These are phyloP conservation scores for Troides aeacus DNA, from an alignment of 2,888 invertebrate genomes.

Conservation along the genomic window DNA sequence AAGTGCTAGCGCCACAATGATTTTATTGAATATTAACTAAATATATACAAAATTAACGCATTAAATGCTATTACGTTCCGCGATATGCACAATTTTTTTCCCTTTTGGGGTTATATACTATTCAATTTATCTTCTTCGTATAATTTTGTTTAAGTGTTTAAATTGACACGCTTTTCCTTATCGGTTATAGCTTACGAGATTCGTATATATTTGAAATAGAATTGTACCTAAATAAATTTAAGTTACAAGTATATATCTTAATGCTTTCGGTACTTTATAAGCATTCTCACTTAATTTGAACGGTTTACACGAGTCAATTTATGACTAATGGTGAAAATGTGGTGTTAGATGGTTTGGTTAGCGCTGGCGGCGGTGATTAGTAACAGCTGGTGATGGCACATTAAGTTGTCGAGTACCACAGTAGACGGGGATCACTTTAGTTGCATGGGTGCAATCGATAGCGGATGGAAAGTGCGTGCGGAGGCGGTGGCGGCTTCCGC, in stretches of 20 bases:
- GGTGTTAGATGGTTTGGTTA: background rate
- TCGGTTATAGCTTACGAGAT: background rate
- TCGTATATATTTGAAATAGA: too few relatives aligned
- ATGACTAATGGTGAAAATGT: too few relatives aligned
- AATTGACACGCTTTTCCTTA: background rate
- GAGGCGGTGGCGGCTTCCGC: conserved; percentile 69
- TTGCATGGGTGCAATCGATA: conserved; percentile 58
- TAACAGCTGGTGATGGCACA: background rate
- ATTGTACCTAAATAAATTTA: too few relatives aligned
- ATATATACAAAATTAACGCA: conserved; percentile 28
- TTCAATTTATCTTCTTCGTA: conserved; percentile 2
- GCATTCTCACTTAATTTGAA: too few relatives aligned
- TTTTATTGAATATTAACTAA: conserved; percentile 29
- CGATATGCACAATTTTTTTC: conserved; percentile 13
- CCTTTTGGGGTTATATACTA: background rate
- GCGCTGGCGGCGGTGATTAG: background rate
- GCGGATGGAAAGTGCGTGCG: conserved; percentile 77
- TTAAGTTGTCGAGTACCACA: conserved; percentile 8
- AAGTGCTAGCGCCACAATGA: conserved; percentile 37
- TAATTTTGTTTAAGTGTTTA: background rate
- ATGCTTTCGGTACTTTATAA: too few relatives aligned
- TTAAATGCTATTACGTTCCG: conserved; percentile 5
- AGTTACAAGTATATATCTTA: too few relatives aligned
- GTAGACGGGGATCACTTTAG: conserved; percentile 54
- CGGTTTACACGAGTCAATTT: too few relatives aligned